Conservation (phyloP, 2,113 vertebrate species). For the Tyrannus savana region DNA sequence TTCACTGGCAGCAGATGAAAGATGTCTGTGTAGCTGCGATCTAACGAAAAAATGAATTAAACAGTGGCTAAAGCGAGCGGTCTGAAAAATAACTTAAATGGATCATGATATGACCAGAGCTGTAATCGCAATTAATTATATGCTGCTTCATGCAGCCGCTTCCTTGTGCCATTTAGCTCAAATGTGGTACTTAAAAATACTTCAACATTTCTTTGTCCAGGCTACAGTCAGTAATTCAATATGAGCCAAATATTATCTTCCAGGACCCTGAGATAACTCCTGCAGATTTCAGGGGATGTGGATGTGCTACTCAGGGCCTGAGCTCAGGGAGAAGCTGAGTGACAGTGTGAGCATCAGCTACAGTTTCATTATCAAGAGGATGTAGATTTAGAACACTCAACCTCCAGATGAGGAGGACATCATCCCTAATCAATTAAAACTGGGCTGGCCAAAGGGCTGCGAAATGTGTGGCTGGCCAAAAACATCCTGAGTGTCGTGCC, state of each 20-base stretch:
- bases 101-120: conserved; percentile 51
- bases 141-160: conserved; percentile 40
- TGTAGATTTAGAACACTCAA: neutral
- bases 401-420: neutral
- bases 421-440: neutral
- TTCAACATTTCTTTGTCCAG: conserved; percentile 63
- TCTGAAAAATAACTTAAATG: conserved; percentile 73
- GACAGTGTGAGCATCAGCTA: neutral
- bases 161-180: conserved; percentile 49
- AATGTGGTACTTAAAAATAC: conserved; percentile 55
- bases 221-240: conserved; percentile 34
- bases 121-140: conserved; percentile 71
- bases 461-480: neutral
- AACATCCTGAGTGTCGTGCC: neutral
- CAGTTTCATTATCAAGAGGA: neutral
- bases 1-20: conserved; percentile 75
- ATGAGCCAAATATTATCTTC: neutral
- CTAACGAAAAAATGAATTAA: conserved; percentile 76
- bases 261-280: neutral
- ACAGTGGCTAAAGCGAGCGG: conserved; percentile 64
- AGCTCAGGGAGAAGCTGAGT: neutral
- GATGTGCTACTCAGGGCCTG: neutral
- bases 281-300: neutral
- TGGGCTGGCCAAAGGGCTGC: neutral
- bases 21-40: conserved; percentile 66